These are phyloP conservation scores for Selene dorsalis DNA, from an alignment of 2,797 vertebrate genomes.

Conservation along the genomic window DNA sequence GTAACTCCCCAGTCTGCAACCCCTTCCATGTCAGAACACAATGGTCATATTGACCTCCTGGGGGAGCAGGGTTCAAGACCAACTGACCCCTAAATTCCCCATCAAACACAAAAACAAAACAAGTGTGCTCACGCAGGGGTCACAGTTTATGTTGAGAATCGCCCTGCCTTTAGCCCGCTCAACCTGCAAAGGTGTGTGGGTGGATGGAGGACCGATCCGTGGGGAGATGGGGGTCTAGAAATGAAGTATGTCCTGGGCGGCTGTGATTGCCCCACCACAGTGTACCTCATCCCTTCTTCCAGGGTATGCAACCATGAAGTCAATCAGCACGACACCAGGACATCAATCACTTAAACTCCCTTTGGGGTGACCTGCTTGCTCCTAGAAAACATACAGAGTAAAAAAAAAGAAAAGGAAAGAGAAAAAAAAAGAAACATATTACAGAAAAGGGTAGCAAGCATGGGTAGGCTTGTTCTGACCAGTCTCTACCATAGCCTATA, in stretches of 20 bases:
- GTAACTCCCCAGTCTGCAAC: conserved; percentile 50
- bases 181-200: conserved; percentile 66
- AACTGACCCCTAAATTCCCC: conserved; percentile 70
- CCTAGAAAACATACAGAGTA: conserved; percentile 63
- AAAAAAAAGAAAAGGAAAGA: conserved; percentile 13
- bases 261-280: conserved; percentile 65
- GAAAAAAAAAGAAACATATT: background rate
- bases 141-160: conserved; percentile 47
- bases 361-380: conserved; percentile 73
- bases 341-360: conserved; percentile 80
- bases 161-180: conserved; percentile 67
- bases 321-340: conserved; percentile 78
- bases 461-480: conserved; percentile 25
- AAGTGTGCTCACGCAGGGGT: conserved; percentile 62
- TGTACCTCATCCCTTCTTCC: conserved; percentile 76
- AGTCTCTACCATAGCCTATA: conserved; percentile 26
- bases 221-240: conserved; percentile 53
- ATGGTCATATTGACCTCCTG: conserved; percentile 55
- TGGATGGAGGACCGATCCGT: conserved; percentile 56
- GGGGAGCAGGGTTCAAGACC: conserved; percentile 64
- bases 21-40: conserved; percentile 59
- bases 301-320: conserved; percentile 80
- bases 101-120: conserved; percentile 73
- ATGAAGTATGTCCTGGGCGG: conserved; percentile 70
- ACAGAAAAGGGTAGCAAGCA: conserved; percentile 22